A percentile compares a stretch with the other conserved stretches of the same genome.
Conservation (phyloP, 37 sponge, comb jelly and placozoan species). For the Crambe crambe region DNA sequence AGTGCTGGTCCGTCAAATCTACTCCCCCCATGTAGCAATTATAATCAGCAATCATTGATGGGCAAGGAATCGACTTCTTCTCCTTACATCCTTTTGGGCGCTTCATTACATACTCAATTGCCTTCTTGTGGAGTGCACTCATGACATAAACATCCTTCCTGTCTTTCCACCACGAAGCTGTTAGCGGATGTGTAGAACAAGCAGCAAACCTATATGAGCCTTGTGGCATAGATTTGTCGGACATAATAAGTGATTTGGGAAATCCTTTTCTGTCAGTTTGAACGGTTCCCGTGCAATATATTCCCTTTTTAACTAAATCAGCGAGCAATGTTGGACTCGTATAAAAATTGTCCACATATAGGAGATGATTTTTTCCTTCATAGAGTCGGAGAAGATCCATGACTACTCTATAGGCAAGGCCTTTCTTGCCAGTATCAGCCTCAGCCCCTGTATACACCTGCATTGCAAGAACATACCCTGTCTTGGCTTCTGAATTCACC, state of each 20-base stretch:
- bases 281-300: conserved; percentile 9
- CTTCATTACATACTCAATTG: not conserved
- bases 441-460: conserved; percentile 25
- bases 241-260: not conserved
- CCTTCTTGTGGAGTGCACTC: not conserved
- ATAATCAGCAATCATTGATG: conserved; percentile 12
- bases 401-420: not conserved
- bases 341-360: conserved; percentile 45
- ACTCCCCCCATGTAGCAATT: conserved; percentile 45
- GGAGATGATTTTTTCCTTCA: conserved; percentile 8
- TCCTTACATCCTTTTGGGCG: conserved; percentile 14
- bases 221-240: not conserved
- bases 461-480: conserved; percentile 25
- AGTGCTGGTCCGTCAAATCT: conserved; percentile 31
- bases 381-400: not conserved
- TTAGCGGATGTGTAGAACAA: not conserved
- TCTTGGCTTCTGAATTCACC: conserved; percentile 6
- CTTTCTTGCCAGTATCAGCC: not conserved
- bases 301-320: conserved; percentile 2
- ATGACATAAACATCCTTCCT: conserved; percentile 6
- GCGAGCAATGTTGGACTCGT: not conserved
- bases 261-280: not conserved
- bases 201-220: conserved; percentile 14
- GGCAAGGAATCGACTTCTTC: conserved; percentile 21
- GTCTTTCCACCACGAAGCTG: conserved; percentile 23